Conservation (phyloP, 2,113 vertebrate species). For the Phocoena sinus region DNA sequence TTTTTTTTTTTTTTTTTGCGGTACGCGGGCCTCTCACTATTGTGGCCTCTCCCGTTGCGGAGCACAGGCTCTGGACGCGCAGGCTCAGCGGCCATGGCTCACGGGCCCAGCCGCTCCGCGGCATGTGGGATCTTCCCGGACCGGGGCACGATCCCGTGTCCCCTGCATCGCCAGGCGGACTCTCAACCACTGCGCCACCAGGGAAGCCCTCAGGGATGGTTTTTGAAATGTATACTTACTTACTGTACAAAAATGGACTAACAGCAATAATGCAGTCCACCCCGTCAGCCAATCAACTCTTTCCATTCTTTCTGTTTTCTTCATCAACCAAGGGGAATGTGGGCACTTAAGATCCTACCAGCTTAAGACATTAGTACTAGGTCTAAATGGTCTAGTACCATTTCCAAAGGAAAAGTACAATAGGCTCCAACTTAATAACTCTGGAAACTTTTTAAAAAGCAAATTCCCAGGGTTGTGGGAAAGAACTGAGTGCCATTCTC, state of each 20-base stretch:
- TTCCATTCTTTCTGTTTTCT: background rate
- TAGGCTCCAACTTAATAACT: background rate
- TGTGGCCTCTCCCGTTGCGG: no score
- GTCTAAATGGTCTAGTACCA: background rate
- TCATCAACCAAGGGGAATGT: background rate
- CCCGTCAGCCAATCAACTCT: background rate
- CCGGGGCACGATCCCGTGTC: no score
- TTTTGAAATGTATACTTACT: background rate
- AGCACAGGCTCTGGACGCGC: no score
- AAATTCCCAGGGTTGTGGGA: background rate
- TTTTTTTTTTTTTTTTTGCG: no score
- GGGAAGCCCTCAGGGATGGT: background rate
- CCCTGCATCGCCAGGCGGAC: no score
- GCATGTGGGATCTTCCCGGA: no score
- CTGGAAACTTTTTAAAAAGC: background rate
- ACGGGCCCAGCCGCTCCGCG: no score
- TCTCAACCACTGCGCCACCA: no score
- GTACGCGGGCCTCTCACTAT: no score
- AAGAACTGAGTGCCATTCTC: background rate
- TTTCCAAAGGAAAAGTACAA: background rate
- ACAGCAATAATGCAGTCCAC: background rate
- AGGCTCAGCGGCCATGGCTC: no score
- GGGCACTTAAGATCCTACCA: background rate
- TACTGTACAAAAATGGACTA: background rate
- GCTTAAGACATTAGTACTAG: background rate